Base-by-base conservation (phyloP, 2,797 vertebrate genomes). In the Petrocephalus sullivani region DNA sequence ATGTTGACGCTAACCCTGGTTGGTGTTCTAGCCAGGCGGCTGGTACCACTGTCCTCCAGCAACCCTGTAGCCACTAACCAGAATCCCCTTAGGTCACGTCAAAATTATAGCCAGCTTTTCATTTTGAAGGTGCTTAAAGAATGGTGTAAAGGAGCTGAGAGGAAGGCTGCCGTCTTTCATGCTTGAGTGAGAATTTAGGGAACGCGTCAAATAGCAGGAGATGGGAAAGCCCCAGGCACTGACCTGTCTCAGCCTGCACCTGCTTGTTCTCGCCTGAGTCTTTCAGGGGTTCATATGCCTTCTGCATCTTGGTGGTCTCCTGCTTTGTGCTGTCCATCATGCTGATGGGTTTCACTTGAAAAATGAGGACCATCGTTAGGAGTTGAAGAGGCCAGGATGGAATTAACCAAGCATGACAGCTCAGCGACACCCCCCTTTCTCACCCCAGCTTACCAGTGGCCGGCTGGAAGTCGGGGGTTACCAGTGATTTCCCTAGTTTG, bases 321-420 rank as follows among this genome's bases (percentile, higher is more conserved):
- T 96, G 95, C 92, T 99, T 99, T 0, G 97, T 99, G 93, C 97
- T 99, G 93, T 99, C 98, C 3, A 97, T 93, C 90, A 99, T 97
- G 82, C 98, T 97, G 2, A 93, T 91, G 89, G 89, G 95, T 92
- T 97, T 98, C 85, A 95, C 96, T 95, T 85, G 90, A 91, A 2
- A 89, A 46, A 67, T 19, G 81, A n/a, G 37, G n/a, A 53, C 28
- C 60, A 51, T 6, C n/a, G 12, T 21, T 46, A 64, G 7, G n/a
- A 8, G 7, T 37, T 87, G 37, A 21, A 60, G 8, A 49, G 54
- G 33, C 51, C 28, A 60, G 85, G 16, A 14, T 49, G 49, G 81
- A 84, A 84, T 14, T 33, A 51, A 9, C 78, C 6, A 60, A 12
- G 33, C n/a, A 41, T 61, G 16, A 37, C 57, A 46, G 7, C 57